Percentiles rank a stretch among this genome's conserved stretches.
phyloP scores from a whole-genome alignment of 2,888 invertebrate genomes.

The Helicoverpa assulta region DNA sequence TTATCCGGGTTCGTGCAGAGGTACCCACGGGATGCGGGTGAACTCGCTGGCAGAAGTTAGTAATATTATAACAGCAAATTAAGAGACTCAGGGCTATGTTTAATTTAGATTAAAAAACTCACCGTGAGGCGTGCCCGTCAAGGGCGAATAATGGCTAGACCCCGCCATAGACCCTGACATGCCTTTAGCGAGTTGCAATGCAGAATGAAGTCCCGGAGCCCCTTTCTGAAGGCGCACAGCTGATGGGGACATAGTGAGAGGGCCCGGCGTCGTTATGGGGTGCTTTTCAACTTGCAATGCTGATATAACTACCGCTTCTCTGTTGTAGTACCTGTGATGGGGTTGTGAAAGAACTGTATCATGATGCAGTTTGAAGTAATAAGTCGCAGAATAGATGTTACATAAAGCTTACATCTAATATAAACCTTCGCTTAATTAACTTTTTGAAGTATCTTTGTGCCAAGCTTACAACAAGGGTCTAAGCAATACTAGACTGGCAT shows the following conservation, averaged over 20 bases:
- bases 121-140: conserved; percentile 90
- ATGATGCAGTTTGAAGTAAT: background rate
- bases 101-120: conserved; percentile 32
- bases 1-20: too few species aligned
- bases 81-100: too few species aligned
- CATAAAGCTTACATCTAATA: background rate
- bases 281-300: conserved; percentile 98
- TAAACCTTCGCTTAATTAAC: too few species aligned
- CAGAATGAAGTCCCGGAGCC: conserved; percentile 85
- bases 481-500: too few species aligned
- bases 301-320: conserved; percentile 97
- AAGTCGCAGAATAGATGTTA: conserved; percentile 9
- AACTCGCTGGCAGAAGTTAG: too few species aligned
- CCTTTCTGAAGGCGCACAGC: conserved; percentile 89
- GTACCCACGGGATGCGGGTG: too few species aligned
- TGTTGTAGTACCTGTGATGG: conserved; percentile 94
- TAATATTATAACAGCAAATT: too few species aligned
- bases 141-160: conserved; percentile 91
- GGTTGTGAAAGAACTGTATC: background rate
- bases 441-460: too few species aligned
- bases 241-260: conserved; percentile 93
- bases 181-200: conserved; percentile 88
- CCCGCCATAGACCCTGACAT: conserved; percentile 87
- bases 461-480: too few species aligned
- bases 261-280: conserved; percentile 96